Conservation (phyloP, 2,797 vertebrate species). For the Esox lucius region DNA sequence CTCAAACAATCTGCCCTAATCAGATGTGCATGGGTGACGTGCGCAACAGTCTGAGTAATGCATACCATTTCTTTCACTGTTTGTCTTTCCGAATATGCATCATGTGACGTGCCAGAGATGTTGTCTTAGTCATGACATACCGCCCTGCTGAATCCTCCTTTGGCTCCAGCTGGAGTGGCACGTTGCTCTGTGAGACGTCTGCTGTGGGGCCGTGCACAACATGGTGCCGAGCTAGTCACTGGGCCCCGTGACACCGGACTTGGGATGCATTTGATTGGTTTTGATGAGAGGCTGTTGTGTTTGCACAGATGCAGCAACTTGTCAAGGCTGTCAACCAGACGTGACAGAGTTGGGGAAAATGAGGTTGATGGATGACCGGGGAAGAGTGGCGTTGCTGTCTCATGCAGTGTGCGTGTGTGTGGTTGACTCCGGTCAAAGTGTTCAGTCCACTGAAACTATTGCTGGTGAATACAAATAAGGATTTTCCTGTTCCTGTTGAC, state of each 20-base stretch:
- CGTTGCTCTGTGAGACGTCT: background rate
- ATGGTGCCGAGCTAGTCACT: slow-evolving; percentile 10
- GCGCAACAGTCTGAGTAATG: slow-evolving; percentile 32
- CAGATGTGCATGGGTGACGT: slow-evolving; percentile 34
- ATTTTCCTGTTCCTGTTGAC: slow-evolving; percentile 30
- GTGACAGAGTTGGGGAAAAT: slow-evolving; percentile 56
- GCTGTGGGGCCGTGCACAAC: slow-evolving; percentile 22
- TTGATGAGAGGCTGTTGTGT: slow-evolving; percentile 46
- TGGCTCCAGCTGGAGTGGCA: slow-evolving; percentile 31
- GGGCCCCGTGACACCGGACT: slow-evolving; percentile 32
- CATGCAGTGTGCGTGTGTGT: slow-evolving; percentile 10
- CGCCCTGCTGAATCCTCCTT: slow-evolving; percentile 18
- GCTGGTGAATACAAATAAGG: slow-evolving; percentile 46
- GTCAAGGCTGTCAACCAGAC: slow-evolving; percentile 64
- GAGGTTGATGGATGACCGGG: slow-evolving; percentile 63
- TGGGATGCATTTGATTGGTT: slow-evolving; percentile 42
- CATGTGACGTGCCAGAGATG: slow-evolving; percentile 28
- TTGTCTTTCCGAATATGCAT: slow-evolving; percentile 37
- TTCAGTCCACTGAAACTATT: slow-evolving; percentile 55
- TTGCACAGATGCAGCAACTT: slow-evolving; percentile 62
- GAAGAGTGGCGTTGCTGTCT: slow-evolving; percentile 44
- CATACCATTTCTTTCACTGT: slow-evolving; percentile 36
- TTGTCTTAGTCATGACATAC: slow-evolving; percentile 37
- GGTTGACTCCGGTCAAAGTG: slow-evolving; percentile 16
- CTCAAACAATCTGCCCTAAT: slow-evolving; percentile 48